A percentile compares a stretch with the other conserved stretches of the same genome.
Conservation (phyloP, 2,113 vertebrate genomes). For the Myodes glareolus region DNA sequence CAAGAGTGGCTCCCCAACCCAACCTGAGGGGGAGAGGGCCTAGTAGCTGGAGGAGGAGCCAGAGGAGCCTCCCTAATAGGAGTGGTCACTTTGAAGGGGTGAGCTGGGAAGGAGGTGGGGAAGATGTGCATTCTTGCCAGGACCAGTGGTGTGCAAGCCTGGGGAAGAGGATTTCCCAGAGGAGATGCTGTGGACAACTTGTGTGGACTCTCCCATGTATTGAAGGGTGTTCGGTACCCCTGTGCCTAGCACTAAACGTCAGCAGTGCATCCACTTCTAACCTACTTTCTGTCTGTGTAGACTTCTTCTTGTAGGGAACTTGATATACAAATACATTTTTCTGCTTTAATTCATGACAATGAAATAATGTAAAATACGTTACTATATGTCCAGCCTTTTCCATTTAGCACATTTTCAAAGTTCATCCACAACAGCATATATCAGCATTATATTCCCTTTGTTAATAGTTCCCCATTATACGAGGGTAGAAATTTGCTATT, state of each 20-base stretch:
- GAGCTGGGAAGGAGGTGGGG: background rate
- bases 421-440: background rate
- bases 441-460: background rate
- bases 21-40: background rate
- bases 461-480: background rate
- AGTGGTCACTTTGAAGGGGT: background rate
- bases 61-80: background rate
- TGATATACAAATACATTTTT: background rate
- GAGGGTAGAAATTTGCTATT: background rate
- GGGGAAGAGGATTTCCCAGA: background rate
- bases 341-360: background rate
- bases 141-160: background rate
- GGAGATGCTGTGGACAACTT: background rate
- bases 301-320: background rate
- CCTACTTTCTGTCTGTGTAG: background rate
- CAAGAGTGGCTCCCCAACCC: background rate
- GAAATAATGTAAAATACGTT: background rate
- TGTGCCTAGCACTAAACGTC: background rate
- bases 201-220: background rate
- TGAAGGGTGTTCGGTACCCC: background rate
- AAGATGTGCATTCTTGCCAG: background rate
- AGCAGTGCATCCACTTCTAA: background rate
- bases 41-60: background rate
- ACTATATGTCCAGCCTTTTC: background rate
- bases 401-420: background rate